Base-by-base conservation (phyloP, 2,888 invertebrate species). In the Habrosyne pyritoides region DNA sequence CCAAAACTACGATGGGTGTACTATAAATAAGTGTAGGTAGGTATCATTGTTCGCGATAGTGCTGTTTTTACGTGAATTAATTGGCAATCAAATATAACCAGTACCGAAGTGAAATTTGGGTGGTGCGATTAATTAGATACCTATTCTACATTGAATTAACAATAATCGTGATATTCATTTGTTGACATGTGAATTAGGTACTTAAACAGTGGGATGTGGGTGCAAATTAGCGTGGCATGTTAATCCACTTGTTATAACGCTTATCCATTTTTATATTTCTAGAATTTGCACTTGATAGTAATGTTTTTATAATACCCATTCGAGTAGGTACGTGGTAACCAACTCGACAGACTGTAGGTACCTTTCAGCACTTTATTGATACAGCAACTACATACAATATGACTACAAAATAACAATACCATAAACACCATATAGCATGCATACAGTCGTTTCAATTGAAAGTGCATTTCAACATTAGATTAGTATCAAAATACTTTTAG, bases 401-500 rank as follows among this genome's bases (percentile, higher is more conserved):
- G 42, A 18, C 42, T 42, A 18, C 18, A 42, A 42, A 42, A 42
- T 14, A 42, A 42, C 42, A 42, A 42, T 42, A 42, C 42, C 2
- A 18, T 18, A 18, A 8, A 7, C 42, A 18, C 14, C 18, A 2
- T 42, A 42, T 18, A 8, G 42, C 42, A 42, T 42, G 42, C 42
- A 42, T 18, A 42, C 42, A 42, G 42, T 6, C 18, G 8, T 42
- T 42, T 18, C 42, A 8, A 42, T 18, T 42, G 8, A 42, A 42
- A 18, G 2, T 42, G 42, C 18, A 42, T 42, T 42, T 42, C 14
- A 18, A 42, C 24, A 61, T 59, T 56, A 56, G 58, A 52, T 51
- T 54, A 49, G 52, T 57, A 51, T 56, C 59, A 65, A 36, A 50
- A 53, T 57, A 54, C 56, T 67, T 12, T 2, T 56, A 60, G 61